Evolutionary conservation across 2,797 vertebrate species (phyloP).

Genomic region (Phoxinus dragarum): DNA sequence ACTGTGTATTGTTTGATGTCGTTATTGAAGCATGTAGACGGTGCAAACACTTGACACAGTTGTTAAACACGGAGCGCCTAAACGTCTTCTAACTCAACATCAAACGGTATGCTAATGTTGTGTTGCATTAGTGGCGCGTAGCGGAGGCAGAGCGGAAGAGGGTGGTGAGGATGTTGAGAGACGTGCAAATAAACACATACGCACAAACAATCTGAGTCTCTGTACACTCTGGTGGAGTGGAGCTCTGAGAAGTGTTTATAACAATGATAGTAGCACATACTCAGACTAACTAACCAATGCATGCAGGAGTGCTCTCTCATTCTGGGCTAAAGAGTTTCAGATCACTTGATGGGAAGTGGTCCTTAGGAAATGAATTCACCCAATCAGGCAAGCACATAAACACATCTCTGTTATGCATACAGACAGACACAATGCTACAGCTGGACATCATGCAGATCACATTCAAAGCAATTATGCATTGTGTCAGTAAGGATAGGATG

Average conservation of each 20-base stretch:
- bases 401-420: slow-evolving; percentile 56
- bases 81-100: slow-evolving; percentile 82
- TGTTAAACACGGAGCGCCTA: slow-evolving; percentile 78
- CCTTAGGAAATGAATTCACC: slow-evolving; percentile 58
- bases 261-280: slow-evolving; percentile 59
- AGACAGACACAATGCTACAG: slow-evolving; percentile 53
- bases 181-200: slow-evolving; percentile 46
- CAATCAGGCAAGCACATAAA: slow-evolving; percentile 51
- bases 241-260: slow-evolving; percentile 53
- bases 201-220: slow-evolving; percentile 43
- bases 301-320: slow-evolving; percentile 53
- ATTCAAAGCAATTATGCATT: slow-evolving; percentile 6
- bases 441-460: slow-evolving; percentile 49
- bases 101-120: slow-evolving; percentile 82
- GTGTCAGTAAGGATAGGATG: not conserved
- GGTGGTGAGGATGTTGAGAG: slow-evolving; percentile 47
- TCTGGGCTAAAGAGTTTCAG: slow-evolving; percentile 60
- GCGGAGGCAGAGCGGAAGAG: slow-evolving; percentile 45
- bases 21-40: slow-evolving; percentile 79
- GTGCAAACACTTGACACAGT: slow-evolving; percentile 80
- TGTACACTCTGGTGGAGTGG: slow-evolving; percentile 37
- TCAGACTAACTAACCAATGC: slow-evolving; percentile 58
- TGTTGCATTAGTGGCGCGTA: slow-evolving; percentile 73
- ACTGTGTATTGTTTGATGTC: slow-evolving; percentile 78
- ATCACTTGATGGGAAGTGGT: slow-evolving; percentile 57